Conservation (phyloP, 2,113 vertebrate genomes). For the Triplophysa tibetana region DNA sequence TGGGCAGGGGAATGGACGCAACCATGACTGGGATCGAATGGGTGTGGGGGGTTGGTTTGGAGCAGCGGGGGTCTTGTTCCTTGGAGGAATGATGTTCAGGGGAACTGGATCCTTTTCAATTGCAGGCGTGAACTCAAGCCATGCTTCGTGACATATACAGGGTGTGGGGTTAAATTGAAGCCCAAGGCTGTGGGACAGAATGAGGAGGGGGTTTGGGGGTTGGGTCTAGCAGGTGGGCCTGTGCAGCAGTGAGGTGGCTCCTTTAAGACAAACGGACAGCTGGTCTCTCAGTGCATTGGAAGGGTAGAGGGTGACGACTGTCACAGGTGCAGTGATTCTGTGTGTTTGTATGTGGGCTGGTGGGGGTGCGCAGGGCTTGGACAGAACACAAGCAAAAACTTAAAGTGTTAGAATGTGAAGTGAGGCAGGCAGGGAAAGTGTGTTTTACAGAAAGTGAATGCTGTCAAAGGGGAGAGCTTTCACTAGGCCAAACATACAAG, state of each 20-base stretch:
- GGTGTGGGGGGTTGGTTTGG: slow-evolving; percentile 4
- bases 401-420: slow-evolving; percentile 36
- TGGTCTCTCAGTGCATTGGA: slow-evolving; percentile 64
- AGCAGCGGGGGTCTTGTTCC: slow-evolving; percentile 59
- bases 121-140: slow-evolving; percentile 39
- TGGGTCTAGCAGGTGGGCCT: slow-evolving; percentile 52
- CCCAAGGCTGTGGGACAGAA: slow-evolving; percentile 39
- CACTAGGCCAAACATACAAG: slow-evolving; percentile 47
- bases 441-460: slow-evolving; percentile 51
- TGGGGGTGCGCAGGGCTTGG: slow-evolving; percentile 13
- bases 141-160: slow-evolving; percentile 36
- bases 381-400: slow-evolving; percentile 44
- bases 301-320: slow-evolving; percentile 59
- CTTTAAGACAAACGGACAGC: slow-evolving; percentile 65
- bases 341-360: slow-evolving; percentile 28
- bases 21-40: slow-evolving; percentile 26
- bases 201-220: not conserved
- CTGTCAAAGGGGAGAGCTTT: slow-evolving; percentile 31
- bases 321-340: slow-evolving; percentile 67
- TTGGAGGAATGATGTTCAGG: slow-evolving; percentile 45
- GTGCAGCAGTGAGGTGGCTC: slow-evolving; percentile 49
- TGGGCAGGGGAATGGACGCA: slow-evolving; percentile 59
- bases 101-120: slow-evolving; percentile 45
- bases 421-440: not conserved
- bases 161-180: slow-evolving; percentile 59